Percentiles rank a stretch among this genome's conserved stretches.
Conservation (phyloP, 2,113 vertebrate species). For the Proterorhinus semilunaris region DNA sequence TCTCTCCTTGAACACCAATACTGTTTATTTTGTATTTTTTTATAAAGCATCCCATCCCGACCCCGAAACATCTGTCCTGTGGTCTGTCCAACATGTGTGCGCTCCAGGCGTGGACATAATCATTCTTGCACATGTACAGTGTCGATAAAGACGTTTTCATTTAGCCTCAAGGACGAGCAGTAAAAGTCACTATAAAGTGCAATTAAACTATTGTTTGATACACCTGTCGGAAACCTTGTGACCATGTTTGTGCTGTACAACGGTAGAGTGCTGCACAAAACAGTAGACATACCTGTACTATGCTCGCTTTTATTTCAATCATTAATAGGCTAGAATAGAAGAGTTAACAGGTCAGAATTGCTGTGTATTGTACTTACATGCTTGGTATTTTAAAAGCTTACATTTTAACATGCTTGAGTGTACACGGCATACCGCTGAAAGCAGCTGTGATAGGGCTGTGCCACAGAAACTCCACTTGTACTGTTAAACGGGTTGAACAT, state of each 20-base stretch:
- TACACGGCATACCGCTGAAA: conserved; percentile 25
- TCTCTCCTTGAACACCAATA: conserved; percentile 49
- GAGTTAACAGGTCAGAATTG: too few relatives aligned
- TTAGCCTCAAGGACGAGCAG: conserved; percentile 7
- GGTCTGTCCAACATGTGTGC: conserved; percentile 51
- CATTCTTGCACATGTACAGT: conserved; percentile 12
- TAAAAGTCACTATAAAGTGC: conserved; percentile 1
- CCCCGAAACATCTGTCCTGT: conserved; percentile 58
- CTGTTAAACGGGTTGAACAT: conserved; percentile 46
- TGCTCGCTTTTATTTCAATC: too few relatives aligned
- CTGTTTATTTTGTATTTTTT: conserved; percentile 30
- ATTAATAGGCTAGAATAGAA: too few relatives aligned
- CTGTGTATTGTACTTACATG: too few relatives aligned
- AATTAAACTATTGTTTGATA: background rate
- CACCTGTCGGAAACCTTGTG: background rate
- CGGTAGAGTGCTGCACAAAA: too few relatives aligned
- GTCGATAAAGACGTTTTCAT: background rate
- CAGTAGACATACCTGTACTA: too few relatives aligned
- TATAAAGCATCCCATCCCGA: conserved; percentile 53
- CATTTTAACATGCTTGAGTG: conserved; percentile 26
- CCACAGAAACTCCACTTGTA: conserved; percentile 40
- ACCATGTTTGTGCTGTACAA: background rate
- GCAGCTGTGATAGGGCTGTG: conserved; percentile 34
- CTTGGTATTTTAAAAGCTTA: conserved; percentile 1
- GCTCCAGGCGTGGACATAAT: conserved; percentile 27